Conservation (phyloP, 1,140 invertebrate genomes). For the Magallana angulata region DNA sequence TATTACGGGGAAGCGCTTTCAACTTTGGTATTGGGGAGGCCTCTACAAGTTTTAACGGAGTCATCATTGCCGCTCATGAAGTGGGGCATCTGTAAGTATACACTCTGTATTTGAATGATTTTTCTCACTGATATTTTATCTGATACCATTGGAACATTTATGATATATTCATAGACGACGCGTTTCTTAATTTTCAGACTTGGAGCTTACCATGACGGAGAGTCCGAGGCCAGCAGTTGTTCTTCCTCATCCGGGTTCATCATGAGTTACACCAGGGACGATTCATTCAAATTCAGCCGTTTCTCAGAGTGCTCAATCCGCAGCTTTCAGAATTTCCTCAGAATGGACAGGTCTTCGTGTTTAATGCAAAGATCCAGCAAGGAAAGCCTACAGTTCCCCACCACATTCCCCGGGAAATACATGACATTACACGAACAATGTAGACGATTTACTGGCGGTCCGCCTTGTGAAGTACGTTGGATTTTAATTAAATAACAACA, state of each 20-base stretch:
- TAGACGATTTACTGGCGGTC: conserved; percentile 67
- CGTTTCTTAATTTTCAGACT: conserved; percentile 56
- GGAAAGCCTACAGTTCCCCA: conserved; percentile 65
- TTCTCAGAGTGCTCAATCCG: conserved; percentile 71
- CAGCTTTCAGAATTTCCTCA: conserved; percentile 69
- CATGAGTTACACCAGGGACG: conserved; percentile 70
- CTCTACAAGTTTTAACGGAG: conserved; percentile 69
- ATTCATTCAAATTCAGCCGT: conserved; percentile 68
- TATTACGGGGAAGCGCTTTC: conserved; percentile 65
- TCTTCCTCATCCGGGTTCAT: conserved; percentile 67
- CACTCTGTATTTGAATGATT: neutral
- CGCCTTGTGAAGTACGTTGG: conserved; percentile 65
- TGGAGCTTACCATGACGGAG: conserved; percentile 72
- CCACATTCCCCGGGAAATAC: conserved; percentile 67
- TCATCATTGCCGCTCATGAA: conserved; percentile 72
- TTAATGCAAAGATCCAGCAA: conserved; percentile 58
- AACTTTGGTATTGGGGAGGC: conserved; percentile 72
- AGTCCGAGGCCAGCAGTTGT: conserved; percentile 64
- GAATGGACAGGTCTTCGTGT: conserved; percentile 66
- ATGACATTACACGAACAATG: conserved; percentile 69
- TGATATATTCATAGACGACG: neutral
- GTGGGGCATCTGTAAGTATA: conserved; percentile 73
- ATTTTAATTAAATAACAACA: neutral
- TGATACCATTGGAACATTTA: neutral
- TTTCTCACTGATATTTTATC: neutral